These are phyloP conservation scores for Cylloceria caligata DNA, from an alignment of 2,888 invertebrate species.

Conservation along the genomic window DNA sequence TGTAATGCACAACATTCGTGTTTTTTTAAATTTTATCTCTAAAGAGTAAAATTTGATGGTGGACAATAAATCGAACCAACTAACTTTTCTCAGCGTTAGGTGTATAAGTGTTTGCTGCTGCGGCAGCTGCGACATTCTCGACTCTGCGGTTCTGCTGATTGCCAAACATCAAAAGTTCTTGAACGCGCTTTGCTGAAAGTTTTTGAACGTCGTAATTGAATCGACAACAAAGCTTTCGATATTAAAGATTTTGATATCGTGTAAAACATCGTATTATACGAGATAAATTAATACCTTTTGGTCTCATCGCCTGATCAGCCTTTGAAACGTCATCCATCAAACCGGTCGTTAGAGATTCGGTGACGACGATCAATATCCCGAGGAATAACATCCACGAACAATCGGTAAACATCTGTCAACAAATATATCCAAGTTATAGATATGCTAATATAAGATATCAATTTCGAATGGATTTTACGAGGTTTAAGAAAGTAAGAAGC, in stretches of 20 bases:
- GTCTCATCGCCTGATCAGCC: slow-evolving; percentile 77
- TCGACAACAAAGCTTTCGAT: slow-evolving; percentile 6
- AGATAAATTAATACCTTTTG: slow-evolving; percentile 77
- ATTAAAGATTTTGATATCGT: too few species aligned
- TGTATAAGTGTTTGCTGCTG: slow-evolving; percentile 68
- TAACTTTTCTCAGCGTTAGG: slow-evolving; percentile 78
- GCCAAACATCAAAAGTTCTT: slow-evolving; percentile 84
- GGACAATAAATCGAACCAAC: slow-evolving; percentile 38
- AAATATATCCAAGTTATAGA: neutral
- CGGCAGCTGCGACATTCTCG: slow-evolving; percentile 69
- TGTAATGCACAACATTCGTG: slow-evolving; percentile 12
- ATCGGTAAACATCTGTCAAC: slow-evolving; percentile 74
- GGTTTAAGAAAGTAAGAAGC: slow-evolving; percentile 3
- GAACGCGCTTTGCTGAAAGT: slow-evolving; percentile 82
- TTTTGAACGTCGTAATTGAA: neutral
- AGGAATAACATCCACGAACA: slow-evolving; percentile 75
- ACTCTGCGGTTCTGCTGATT: slow-evolving; percentile 83
- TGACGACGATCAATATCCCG: slow-evolving; percentile 72
- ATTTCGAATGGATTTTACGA: slow-evolving; percentile 4
- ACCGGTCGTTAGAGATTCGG: slow-evolving; percentile 77
- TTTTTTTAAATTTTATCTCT: neutral
- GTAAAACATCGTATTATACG: too few species aligned
- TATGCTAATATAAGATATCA: neutral
- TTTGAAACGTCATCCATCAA: slow-evolving; percentile 79
- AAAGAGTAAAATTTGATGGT: neutral